phyloP scores from a whole-genome alignment of 2,797 vertebrate genomes.

The Momotus momota region DNA sequence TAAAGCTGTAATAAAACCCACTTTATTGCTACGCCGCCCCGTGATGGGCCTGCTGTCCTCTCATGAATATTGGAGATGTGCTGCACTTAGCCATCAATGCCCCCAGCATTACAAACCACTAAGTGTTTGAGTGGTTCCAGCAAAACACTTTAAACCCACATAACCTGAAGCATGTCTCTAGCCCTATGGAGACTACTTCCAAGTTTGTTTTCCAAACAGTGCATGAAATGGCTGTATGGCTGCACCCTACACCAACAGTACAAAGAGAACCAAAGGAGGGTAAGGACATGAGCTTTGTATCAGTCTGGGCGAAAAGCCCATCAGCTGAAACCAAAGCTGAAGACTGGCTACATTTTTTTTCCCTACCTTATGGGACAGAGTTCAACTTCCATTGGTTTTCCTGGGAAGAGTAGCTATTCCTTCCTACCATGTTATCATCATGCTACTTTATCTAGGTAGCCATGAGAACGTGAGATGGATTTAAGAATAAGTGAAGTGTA shows the following conservation, averaged over 20 bases:
- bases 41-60: background rate
- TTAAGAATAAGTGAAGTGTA: background rate
- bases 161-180: background rate
- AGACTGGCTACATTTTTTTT: background rate
- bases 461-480: background rate
- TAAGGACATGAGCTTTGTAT: background rate
- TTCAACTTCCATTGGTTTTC: background rate
- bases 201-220: background rate
- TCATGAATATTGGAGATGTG: conserved; percentile 45
- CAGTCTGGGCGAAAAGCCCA: background rate
- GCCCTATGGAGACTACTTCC: background rate
- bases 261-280: background rate
- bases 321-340: background rate
- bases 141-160: conserved; percentile 41
- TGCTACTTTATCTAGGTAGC: background rate
- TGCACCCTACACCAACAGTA: background rate
- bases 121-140: background rate
- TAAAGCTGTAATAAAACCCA: background rate
- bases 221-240: background rate
- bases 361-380: background rate
- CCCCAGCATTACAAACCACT: conserved; percentile 7
- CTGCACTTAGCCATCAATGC: conserved; percentile 25
- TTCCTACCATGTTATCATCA: background rate
- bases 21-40: background rate
- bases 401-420: background rate